phyloP scores from a whole-genome alignment of 2,888 invertebrate genomes.

The Lepidocyrtoides sp. region DNA sequence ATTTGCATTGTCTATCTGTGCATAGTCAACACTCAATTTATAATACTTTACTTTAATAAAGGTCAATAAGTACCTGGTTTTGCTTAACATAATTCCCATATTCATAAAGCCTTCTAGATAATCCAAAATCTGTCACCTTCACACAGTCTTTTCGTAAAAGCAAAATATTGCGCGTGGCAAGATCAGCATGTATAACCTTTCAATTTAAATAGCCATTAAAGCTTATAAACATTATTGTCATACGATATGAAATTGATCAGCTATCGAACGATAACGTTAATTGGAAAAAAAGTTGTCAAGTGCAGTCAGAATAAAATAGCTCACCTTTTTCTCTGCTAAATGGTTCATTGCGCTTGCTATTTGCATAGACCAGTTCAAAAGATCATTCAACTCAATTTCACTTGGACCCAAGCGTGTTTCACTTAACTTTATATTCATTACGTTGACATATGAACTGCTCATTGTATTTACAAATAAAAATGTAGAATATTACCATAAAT shows the following conservation, averaged over 20 bases:
- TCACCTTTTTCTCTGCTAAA: slow-evolving; percentile 21
- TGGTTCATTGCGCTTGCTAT: slow-evolving; percentile 47
- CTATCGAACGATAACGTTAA: too few species aligned
- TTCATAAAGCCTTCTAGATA: slow-evolving; percentile 50
- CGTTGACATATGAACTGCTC: not conserved
- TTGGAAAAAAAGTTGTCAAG: not conserved
- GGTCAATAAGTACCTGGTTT: slow-evolving; percentile 62
- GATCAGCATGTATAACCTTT: slow-evolving; percentile 62
- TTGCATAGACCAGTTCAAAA: slow-evolving; percentile 40
- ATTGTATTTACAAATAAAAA: not conserved
- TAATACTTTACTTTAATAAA: too few species aligned
- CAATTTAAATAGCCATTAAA: too few species aligned
- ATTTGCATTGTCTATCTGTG: too few species aligned
- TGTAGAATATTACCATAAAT: too few species aligned
- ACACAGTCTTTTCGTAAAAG: slow-evolving; percentile 1
- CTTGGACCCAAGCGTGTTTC: too few species aligned
- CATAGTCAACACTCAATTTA: too few species aligned
- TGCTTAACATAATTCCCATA: slow-evolving; percentile 62
- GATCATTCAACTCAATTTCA: not conserved
- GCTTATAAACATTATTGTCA: too few species aligned
- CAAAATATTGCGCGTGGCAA: slow-evolving; percentile 55
- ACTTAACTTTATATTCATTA: too few species aligned
- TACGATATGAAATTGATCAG: too few species aligned
- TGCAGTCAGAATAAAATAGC: not conserved
- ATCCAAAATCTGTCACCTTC: slow-evolving; percentile 60